These are phyloP conservation scores for Puntigrus tetrazona DNA, from an alignment of 2,113 vertebrate species.

Conservation along the genomic window DNA sequence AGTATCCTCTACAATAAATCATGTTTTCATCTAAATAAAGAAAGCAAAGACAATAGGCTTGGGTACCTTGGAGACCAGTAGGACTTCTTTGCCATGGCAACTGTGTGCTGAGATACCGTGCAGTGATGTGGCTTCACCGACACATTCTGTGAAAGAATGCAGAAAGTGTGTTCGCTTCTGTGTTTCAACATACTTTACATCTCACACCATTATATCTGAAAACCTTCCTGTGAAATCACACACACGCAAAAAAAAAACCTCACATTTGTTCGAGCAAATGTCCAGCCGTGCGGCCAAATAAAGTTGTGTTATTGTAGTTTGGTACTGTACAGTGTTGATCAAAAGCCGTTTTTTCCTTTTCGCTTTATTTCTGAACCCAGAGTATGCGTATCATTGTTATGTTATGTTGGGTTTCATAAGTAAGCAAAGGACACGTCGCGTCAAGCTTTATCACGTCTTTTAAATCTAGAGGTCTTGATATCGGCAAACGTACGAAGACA, in stretches of 20 bases:
- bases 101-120: slow-evolving; percentile 76
- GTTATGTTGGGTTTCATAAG: neutral
- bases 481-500: neutral
- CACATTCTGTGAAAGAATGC: slow-evolving; percentile 76
- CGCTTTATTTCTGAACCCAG: neutral
- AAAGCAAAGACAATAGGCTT: slow-evolving; percentile 80
- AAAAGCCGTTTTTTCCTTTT: neutral
- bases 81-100: slow-evolving; percentile 84
- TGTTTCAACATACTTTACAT: slow-evolving; percentile 6
- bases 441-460: neutral
- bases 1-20: slow-evolving; percentile 75
- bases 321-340: neutral
- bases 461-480: neutral
- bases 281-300: neutral
- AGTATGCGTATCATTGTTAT: neutral
- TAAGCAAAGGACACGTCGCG: neutral
- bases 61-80: slow-evolving; percentile 83
- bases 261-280: neutral
- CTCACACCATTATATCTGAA: neutral
- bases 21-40: slow-evolving; percentile 83
- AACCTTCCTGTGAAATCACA: slow-evolving; percentile 15
- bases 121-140: slow-evolving; percentile 76
- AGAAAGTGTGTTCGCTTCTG: slow-evolving; percentile 60
- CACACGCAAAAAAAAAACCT: neutral
- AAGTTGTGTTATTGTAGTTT: slow-evolving; percentile 1